phyloP scores from a whole-genome alignment of 2,797 vertebrate genomes.

The Sciaenops ocellatus region DNA sequence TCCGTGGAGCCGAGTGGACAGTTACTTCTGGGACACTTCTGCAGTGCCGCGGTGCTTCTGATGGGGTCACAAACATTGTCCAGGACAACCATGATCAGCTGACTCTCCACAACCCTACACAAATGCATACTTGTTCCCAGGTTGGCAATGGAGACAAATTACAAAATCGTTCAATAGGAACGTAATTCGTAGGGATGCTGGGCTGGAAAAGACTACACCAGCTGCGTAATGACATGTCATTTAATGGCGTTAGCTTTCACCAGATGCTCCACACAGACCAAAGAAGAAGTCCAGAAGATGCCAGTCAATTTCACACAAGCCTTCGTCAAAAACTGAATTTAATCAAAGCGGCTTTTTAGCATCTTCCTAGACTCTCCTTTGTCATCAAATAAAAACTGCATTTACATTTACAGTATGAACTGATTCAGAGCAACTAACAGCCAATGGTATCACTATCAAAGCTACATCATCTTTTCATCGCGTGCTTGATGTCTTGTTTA shows the following conservation, averaged over 20 bases:
- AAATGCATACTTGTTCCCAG: neutral
- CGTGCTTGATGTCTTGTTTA: slow-evolving; percentile 1
- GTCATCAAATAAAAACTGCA: neutral
- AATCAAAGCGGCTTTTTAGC: neutral
- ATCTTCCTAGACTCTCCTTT: neutral
- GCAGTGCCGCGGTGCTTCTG: too few species aligned
- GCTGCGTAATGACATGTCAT: slow-evolving; percentile 13
- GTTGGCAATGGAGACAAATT: neutral
- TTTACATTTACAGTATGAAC: neutral
- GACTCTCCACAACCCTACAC: neutral
- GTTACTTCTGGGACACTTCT: too few species aligned
- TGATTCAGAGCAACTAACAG: neutral
- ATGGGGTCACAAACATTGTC: neutral
- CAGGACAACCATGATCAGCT: too few species aligned
- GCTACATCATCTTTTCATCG: neutral
- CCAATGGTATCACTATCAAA: neutral
- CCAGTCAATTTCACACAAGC: neutral
- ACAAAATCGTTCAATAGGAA: neutral
- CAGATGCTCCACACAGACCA: slow-evolving; percentile 15
- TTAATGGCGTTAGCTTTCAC: neutral
- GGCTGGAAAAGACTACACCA: neutral
- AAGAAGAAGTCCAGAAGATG: neutral
- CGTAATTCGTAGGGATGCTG: neutral
- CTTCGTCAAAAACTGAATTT: neutral
- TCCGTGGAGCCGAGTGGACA: too few species aligned